Conservation (phyloP, 2,797 vertebrate species). For the Anguilla marmorata region DNA sequence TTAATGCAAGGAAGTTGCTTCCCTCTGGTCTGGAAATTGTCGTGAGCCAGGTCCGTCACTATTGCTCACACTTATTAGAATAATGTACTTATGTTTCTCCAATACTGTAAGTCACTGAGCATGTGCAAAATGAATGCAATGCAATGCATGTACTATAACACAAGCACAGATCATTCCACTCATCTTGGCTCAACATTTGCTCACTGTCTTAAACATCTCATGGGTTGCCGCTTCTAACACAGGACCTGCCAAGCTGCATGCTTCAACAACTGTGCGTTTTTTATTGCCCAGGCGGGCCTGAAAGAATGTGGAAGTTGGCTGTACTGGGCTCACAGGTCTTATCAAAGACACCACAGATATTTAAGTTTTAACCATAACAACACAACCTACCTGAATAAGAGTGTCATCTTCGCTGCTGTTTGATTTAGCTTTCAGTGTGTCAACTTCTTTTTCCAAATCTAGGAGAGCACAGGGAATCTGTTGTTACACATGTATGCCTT, state of each 20-base stretch:
- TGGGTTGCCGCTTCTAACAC: no score
- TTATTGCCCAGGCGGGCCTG: neutral
- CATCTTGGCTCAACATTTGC: neutral
- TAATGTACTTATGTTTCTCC: neutral
- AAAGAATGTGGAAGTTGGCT: neutral
- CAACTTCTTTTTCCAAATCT: conserved; percentile 91
- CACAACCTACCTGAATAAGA: conserved; percentile 81
- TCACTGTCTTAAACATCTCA: neutral
- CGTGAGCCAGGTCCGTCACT: neutral
- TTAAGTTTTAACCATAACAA: neutral
- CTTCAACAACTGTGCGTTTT: neutral
- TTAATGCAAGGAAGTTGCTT: neutral
- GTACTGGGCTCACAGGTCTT: neutral
- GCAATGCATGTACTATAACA: neutral
- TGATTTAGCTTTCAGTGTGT: conserved; percentile 73
- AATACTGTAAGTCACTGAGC: no score
- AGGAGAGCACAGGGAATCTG: conserved; percentile 38
- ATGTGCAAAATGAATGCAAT: neutral
- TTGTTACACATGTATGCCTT: conserved; percentile 3
- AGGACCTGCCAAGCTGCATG: no score
- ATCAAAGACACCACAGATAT: neutral
- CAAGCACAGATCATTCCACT: neutral
- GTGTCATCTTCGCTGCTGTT: conserved; percentile 69
- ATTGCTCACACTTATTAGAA: neutral
- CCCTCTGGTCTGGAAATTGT: neutral